Conservation (phyloP, 1,140 invertebrate species). For the Heliconius melpomene region DNA sequence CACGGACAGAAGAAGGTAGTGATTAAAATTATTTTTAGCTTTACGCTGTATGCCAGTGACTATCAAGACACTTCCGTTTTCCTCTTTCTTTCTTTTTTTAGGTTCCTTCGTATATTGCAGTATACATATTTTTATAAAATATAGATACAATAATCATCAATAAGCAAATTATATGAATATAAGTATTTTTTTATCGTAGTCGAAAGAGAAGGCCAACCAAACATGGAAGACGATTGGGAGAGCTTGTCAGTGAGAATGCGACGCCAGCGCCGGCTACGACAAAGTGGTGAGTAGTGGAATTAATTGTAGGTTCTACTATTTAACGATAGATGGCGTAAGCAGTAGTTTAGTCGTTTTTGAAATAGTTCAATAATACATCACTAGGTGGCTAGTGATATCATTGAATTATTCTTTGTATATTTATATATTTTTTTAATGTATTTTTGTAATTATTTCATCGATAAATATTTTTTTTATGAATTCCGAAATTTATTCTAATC, state of each 20-base stretch:
- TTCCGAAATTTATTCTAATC: too few relatives aligned
- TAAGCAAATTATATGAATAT: conserved; percentile 17
- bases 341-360: neutral
- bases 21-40: neutral
- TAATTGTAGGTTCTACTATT: neutral
- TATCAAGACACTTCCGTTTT: too few relatives aligned
- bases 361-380: neutral
- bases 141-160: neutral
- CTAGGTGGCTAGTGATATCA: neutral
- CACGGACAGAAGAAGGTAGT: conserved; percentile 87
- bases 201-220: conserved; percentile 84
- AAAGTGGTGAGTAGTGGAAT: conserved; percentile 63
- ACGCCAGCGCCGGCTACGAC: conserved; percentile 83
- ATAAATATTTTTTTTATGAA: too few relatives aligned
- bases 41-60: too few relatives aligned
- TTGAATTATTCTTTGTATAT: neutral
- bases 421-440: neutral
- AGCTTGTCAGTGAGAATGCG: conserved; percentile 87
- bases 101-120: too few relatives aligned
- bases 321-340: conserved; percentile 48
- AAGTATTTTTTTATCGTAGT: conserved; percentile 49
- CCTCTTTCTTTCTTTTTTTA: too few relatives aligned
- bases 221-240: conserved; percentile 87
- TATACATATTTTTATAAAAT: neutral
- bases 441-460: too few relatives aligned